A percentile compares a stretch with the other conserved stretches of the same genome.
Evolutionary conservation across 2,888 invertebrate genomes (phyloP).

Genomic region (Oscheius sp.): DNA sequence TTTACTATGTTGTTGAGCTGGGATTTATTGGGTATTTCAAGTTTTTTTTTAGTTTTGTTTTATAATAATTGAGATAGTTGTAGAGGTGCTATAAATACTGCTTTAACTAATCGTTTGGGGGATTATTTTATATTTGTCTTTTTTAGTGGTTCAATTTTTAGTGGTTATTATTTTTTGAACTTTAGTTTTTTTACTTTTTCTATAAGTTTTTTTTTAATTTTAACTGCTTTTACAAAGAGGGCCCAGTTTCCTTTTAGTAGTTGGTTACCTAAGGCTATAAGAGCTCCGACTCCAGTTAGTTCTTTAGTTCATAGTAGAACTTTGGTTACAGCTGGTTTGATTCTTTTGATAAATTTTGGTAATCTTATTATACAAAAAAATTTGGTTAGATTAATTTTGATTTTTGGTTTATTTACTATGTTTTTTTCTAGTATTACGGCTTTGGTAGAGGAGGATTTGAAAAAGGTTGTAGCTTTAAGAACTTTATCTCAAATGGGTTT

Average conservation of each 20-base stretch:
- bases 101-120: constrained; percentile 80
- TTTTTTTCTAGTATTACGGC: constrained; percentile 54
- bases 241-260: constrained; percentile 84
- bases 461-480: constrained; percentile 57
- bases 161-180: constrained; percentile 72
- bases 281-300: constrained; percentile 82
- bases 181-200: constrained; percentile 51
- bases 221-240: constrained; percentile 80
- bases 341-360: constrained; percentile 60
- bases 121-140: constrained; percentile 77
- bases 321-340: constrained; percentile 80
- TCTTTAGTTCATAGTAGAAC: constrained; percentile 83
- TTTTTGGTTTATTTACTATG: constrained; percentile 67
- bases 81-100: constrained; percentile 76
- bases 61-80: constrained; percentile 61
- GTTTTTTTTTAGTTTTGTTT: constrained; percentile 53
- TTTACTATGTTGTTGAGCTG: constrained; percentile 55
- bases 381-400: constrained; percentile 77
- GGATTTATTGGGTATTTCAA: constrained; percentile 55
- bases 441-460: constrained; percentile 54
- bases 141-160: constrained; percentile 74
- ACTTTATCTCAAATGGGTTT: constrained; percentile 59
- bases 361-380: constrained; percentile 76
- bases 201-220: constrained; percentile 71
- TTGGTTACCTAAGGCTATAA: constrained; percentile 81